A percentile compares a stretch with the other conserved stretches of the same genome.
These are phyloP conservation scores for Xenopus laevis DNA, from an alignment of 2,113 vertebrate genomes.

Conservation along the genomic window DNA sequence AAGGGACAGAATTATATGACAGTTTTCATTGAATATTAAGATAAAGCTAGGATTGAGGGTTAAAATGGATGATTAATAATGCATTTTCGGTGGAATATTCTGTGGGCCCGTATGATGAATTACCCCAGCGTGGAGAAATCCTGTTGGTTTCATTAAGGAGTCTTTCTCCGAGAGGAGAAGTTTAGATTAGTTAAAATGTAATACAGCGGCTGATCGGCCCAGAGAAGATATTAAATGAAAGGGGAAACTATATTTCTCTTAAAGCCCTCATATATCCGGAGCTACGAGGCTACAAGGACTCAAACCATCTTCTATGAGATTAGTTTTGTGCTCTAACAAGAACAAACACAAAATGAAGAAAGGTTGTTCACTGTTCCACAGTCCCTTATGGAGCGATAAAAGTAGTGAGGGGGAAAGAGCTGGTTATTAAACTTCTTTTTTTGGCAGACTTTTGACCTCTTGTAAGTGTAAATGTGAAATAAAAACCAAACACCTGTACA, in stretches of 20 bases:
- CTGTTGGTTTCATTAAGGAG: background rate
- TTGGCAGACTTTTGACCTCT: too few species aligned
- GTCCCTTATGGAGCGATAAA: too few species aligned
- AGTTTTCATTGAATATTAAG: background rate
- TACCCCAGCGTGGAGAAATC: slow-evolving; percentile 2
- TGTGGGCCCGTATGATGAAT: slow-evolving; percentile 21
- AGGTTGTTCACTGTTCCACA: background rate
- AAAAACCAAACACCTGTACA: too few species aligned
- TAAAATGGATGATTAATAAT: slow-evolving; percentile 26
- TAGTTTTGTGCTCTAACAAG: slow-evolving; percentile 19
- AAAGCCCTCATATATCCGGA: slow-evolving; percentile 9
- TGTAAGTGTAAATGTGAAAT: too few species aligned
- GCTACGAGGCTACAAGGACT: slow-evolving; percentile 11
- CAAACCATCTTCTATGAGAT: slow-evolving; percentile 31
- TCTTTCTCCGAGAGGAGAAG: background rate
- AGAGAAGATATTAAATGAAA: slow-evolving; percentile 38
- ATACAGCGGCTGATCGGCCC: slow-evolving; percentile 30
- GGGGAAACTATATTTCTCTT: slow-evolving; percentile 18
- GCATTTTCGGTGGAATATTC: background rate
- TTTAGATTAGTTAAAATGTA: slow-evolving; percentile 33
- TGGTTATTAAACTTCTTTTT: too few species aligned
- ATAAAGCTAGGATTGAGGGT: background rate
- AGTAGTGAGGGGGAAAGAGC: too few species aligned
- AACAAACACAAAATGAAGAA: background rate
- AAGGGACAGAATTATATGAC: slow-evolving; percentile 8